Evolutionary conservation across 1,140 invertebrate genomes (phyloP).

Genomic region (Belonocnema kinseyi): DNA sequence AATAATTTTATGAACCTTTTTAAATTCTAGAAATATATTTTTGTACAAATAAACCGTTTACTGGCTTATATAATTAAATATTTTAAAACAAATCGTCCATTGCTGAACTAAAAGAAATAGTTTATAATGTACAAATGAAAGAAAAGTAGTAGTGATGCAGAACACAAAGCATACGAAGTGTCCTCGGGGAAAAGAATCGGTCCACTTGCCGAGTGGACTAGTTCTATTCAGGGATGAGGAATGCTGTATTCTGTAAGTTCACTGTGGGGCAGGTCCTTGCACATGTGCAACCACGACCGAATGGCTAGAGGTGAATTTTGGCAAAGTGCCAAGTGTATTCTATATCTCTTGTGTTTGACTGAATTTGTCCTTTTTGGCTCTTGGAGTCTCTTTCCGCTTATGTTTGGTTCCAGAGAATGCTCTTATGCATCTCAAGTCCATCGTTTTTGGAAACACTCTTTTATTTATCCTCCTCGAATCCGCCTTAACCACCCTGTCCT

Average conservation of each 20-base stretch:
- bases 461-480: constrained; percentile 1
- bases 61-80: too few species aligned
- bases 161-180: constrained; percentile 26
- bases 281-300: constrained; percentile 32
- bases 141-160: too few species aligned
- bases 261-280: constrained; percentile 16
- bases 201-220: constrained; percentile 38
- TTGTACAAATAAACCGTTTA: too few species aligned
- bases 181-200: constrained; percentile 39
- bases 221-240: neutral
- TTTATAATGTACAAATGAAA: too few species aligned
- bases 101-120: too few species aligned
- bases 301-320: constrained; percentile 38
- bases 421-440: constrained; percentile 18
- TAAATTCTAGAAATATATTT: too few species aligned
- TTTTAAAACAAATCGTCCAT: too few species aligned
- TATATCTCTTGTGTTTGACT: constrained; percentile 41
- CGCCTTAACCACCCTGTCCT: neutral
- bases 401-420: constrained; percentile 30
- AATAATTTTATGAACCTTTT: too few species aligned
- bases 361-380: constrained; percentile 40
- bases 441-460: constrained; percentile 9
- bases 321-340: constrained; percentile 38
- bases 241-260: neutral
- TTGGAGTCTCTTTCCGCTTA: constrained; percentile 11